Percentiles rank a stretch among this genome's conserved stretches.
These are phyloP conservation scores for Synanthedon andrenaeformis DNA, from an alignment of 2,888 invertebrate species.

Conservation along the genomic window DNA sequence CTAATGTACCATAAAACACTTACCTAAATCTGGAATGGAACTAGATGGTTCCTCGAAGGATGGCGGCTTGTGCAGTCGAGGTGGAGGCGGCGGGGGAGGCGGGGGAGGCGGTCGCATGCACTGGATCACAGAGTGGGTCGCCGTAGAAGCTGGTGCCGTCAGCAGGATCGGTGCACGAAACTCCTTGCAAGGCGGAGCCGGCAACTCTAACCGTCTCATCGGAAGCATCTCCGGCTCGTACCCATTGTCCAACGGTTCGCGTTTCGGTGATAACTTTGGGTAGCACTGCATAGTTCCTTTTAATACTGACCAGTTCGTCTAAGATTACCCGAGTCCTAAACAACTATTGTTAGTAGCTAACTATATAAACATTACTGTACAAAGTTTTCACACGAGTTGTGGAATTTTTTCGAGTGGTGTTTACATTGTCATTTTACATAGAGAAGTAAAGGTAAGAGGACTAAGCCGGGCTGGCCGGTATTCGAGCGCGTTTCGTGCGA, in stretches of 20 bases:
- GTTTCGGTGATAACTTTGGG: conserved; percentile 54
- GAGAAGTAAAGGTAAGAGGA: conserved; percentile 12
- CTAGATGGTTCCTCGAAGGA: conserved; percentile 85
- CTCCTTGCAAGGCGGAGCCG: conserved; percentile 63
- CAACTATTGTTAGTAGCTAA: not conserved
- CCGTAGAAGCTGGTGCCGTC: conserved; percentile 35
- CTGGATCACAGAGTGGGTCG: conserved; percentile 60
- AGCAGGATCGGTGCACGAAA: conserved; percentile 57
- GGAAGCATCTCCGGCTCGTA: conserved; percentile 51
- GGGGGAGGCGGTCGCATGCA: conserved; percentile 64
- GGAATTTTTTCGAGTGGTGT: conserved; percentile 28
- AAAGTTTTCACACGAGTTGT: conserved; percentile 24
- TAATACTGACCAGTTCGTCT: conserved; percentile 18
- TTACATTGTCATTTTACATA: conserved; percentile 24
- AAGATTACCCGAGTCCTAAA: conserved; percentile 3
- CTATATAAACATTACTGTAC: conserved; percentile 14
- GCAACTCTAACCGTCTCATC: conserved; percentile 48
- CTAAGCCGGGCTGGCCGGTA: conserved; percentile 15
- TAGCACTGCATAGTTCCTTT: conserved; percentile 59
- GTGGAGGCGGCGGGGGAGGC: conserved; percentile 63
- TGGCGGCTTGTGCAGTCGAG: conserved; percentile 63
- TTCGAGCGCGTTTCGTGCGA: conserved; percentile 33
- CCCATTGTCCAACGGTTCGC: conserved; percentile 45
- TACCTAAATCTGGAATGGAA: conserved; percentile 90
- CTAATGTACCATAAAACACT: conserved; percentile 39